These are phyloP conservation scores for Pipra filicauda DNA, from an alignment of 2,113 vertebrate species.

Conservation along the genomic window DNA sequence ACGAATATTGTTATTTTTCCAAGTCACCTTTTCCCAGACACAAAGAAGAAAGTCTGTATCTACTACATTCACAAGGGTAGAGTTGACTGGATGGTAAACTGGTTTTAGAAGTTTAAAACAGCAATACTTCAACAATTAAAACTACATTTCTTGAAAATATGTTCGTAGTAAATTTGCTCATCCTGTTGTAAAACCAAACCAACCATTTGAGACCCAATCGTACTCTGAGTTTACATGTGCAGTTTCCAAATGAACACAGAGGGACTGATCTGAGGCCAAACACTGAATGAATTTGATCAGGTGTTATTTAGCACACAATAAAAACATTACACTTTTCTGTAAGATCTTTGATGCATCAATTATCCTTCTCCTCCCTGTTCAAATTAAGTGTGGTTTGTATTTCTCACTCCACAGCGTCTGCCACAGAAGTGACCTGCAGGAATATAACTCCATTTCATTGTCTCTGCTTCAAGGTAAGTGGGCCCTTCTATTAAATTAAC, in stretches of 20 bases:
- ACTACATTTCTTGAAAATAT: background rate
- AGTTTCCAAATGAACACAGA: background rate
- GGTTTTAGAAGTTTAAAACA: background rate
- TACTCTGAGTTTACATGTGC: background rate
- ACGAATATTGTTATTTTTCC: background rate
- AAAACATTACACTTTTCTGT: background rate
- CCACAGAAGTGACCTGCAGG: background rate
- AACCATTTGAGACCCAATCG: background rate
- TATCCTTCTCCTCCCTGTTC: background rate
- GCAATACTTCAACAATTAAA: background rate
- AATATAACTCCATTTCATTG: background rate
- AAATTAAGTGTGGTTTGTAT: background rate
- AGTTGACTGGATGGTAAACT: background rate
- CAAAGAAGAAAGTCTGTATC: background rate
- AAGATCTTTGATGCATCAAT: background rate
- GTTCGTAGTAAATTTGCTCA: background rate
- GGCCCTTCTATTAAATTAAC: background rate
- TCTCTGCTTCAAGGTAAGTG: background rate
- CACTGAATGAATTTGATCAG: background rate
- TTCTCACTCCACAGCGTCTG: background rate
- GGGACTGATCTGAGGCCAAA: background rate
- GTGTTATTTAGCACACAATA: background rate
- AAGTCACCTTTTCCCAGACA: background rate
- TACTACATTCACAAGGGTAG: background rate
- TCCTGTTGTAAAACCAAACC: background rate